Evolutionary conservation across 2,797 vertebrate species (phyloP).

Genomic region (Synaphobranchus kaupii): DNA sequence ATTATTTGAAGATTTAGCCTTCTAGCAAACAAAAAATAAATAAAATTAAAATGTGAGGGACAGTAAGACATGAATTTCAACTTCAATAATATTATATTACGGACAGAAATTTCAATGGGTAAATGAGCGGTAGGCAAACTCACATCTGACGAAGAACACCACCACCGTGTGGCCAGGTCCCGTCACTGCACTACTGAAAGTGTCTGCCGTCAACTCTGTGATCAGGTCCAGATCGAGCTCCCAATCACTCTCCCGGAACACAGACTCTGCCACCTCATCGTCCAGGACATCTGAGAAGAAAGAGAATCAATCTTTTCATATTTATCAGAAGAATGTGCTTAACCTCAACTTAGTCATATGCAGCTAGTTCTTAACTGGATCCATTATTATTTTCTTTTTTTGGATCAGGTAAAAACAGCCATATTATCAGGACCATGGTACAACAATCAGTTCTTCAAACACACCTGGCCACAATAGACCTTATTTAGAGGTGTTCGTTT

Average conservation of each 20-base stretch:
- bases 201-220: constrained; percentile 77
- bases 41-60: neutral
- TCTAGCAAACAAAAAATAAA: neutral
- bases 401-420: neutral
- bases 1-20: neutral
- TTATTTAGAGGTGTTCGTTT: neutral
- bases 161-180: constrained; percentile 68
- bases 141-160: constrained; percentile 90
- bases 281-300: constrained; percentile 77
- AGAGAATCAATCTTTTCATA: neutral
- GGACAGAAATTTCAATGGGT: neutral
- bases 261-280: constrained; percentile 84
- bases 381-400: too few relatives aligned
- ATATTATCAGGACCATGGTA: neutral
- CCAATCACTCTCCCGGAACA: constrained; percentile 76
- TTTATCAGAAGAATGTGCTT: neutral
- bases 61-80: neutral
- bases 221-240: constrained; percentile 71
- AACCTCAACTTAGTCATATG: neutral
- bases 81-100: neutral
- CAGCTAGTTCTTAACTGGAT: neutral
- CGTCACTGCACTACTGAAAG: constrained; percentile 68
- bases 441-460: neutral
- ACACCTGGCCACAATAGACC: neutral
- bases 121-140: constrained; percentile 54